Evolutionary conservation across 1,140 invertebrate species (phyloP).

Genomic region (Sweltsa coloradensis): DNA sequence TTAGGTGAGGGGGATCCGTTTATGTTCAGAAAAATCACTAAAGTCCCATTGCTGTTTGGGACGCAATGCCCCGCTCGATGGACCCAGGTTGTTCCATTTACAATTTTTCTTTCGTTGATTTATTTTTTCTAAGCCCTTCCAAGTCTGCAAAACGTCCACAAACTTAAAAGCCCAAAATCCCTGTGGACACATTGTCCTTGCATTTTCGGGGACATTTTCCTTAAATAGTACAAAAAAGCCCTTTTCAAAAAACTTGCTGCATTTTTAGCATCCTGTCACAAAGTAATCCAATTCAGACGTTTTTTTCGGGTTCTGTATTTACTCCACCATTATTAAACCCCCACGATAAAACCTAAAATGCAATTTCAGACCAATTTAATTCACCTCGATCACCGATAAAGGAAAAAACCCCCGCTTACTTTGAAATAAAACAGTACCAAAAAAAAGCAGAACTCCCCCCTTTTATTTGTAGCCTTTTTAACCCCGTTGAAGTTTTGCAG

Average conservation of each 20-base stretch:
- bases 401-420: no score
- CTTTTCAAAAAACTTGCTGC: slow-evolving; percentile 78
- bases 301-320: slow-evolving; percentile 9
- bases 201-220: slow-evolving; percentile 50
- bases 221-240: slow-evolving; percentile 67
- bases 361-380: no score
- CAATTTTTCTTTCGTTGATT: slow-evolving; percentile 15
- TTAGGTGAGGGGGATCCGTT: slow-evolving; percentile 63
- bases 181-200: slow-evolving; percentile 51
- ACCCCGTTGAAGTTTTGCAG: no score
- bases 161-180: slow-evolving; percentile 72
- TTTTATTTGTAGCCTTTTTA: no score
- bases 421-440: no score
- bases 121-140: slow-evolving; percentile 46
- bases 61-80: slow-evolving; percentile 18
- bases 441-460: no score
- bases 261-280: slow-evolving; percentile 77
- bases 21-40: slow-evolving; percentile 57
- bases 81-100: slow-evolving; percentile 11
- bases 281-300: slow-evolving; percentile 50
- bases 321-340: slow-evolving; percentile 11
- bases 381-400: no score
- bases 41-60: slow-evolving; percentile 35
- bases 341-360: no score
- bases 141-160: slow-evolving; percentile 69